Percentiles rank a stretch among this genome's conserved stretches.
These are phyloP conservation scores for Xestia xanthographa DNA, from an alignment of 2,888 invertebrate genomes.

Conservation along the genomic window DNA sequence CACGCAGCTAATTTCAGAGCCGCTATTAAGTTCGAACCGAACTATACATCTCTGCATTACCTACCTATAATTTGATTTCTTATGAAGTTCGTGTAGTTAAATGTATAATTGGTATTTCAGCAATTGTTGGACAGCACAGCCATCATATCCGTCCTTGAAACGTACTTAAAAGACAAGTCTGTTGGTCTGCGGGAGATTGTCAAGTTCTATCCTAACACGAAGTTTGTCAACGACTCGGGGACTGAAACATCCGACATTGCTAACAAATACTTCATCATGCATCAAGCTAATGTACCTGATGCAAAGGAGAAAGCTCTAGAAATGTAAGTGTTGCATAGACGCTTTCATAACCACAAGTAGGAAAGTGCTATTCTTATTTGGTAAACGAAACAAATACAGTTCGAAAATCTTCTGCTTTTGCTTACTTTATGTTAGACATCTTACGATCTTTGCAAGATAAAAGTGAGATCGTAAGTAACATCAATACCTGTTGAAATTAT, in stretches of 20 bases:
- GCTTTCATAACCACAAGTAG: not conserved
- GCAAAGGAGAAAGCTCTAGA: constrained; percentile 89
- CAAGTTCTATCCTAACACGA: constrained; percentile 94
- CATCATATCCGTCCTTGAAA: constrained; percentile 96
- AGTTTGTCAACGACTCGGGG: constrained; percentile 92
- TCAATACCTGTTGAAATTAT: not conserved
- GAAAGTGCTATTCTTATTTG: not conserved
- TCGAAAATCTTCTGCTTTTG: not conserved
- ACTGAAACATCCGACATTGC: constrained; percentile 93
- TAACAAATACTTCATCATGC: constrained; percentile 97
- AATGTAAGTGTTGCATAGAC: constrained; percentile 84
- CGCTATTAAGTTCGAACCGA: no score
- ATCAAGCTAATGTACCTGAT: constrained; percentile 90
- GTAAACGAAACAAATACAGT: not conserved
- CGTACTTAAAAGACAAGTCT: constrained; percentile 92
- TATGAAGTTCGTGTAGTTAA: not conserved
- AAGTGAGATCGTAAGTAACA: not conserved
- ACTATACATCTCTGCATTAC: not conserved
- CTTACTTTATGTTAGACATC: not conserved
- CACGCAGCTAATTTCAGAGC: no score
- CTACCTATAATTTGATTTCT: not conserved
- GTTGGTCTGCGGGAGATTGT: constrained; percentile 92
- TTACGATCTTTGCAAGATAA: not conserved
- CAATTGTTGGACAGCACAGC: constrained; percentile 98
- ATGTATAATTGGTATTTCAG: constrained; percentile 82